Base-by-base conservation (phyloP, 1,140 invertebrate genomes). In the Achroia grisella region DNA sequence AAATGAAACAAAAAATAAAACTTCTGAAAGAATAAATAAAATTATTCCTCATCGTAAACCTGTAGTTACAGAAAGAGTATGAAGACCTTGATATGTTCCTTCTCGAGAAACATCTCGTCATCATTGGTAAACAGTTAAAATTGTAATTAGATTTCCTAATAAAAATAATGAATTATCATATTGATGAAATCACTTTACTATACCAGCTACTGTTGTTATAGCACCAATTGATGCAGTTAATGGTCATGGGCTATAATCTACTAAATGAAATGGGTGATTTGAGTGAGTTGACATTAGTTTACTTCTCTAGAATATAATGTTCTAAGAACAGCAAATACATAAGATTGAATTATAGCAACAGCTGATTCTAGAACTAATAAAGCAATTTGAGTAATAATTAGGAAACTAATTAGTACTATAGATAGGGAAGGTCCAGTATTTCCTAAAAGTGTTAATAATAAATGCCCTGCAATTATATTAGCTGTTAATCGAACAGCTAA, bases 401-500 rank as follows among this genome's bases (percentile, higher is more conserved):
- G 52, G 57, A 83, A 47, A 60, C 66, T 62, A 30, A 83, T 49
- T 52, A 78, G 51, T 58, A 62, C 48, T 53, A 49, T 48, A 40
- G 63, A 57, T 67, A 77, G 45, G 39, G 43, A 52, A 37, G 56
- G 32, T 52, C 71, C 72, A 39, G 78, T 80, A 45, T 81, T 84
- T 53, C 88, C 86, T 65, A 89, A 58, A 59, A 90, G 63, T 14
- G 87, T 87, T 75, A 85, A 51, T 45, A 92, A 56, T 70, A 92
- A 70, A 67, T 91, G 90, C 0, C 90, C 90, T 9, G 90, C 90
- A 50, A 63, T 56, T 61, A 64, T 64, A 52, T 61, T 57, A 32
- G 91, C 90, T 9, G 88, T 86, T 82, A 92, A 66, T 49, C 90
- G 90, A 39, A 92, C 82, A 28, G 88, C 85, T 83, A 92, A 75